A percentile compares a stretch with the other conserved stretches of the same genome.
Conservation (phyloP, 2,888 invertebrate species). For the Leptura quadrifasciata region DNA sequence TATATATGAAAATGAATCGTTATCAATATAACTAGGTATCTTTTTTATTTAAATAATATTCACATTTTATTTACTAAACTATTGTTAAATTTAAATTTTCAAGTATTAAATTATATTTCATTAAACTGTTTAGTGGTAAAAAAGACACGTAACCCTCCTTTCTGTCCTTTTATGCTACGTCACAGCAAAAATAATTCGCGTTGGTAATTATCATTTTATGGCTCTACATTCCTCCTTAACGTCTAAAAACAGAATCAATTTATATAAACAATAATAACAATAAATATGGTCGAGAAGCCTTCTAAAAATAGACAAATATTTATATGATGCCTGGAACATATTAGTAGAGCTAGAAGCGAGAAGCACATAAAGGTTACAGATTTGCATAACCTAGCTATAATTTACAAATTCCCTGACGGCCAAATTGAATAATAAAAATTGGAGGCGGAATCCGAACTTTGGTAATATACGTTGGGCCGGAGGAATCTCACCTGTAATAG, state of each 20-base stretch:
- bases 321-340: neutral
- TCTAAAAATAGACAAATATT: conserved; percentile 8
- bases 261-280: conserved; percentile 2
- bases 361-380: neutral
- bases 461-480: conserved; percentile 10
- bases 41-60: too few relatives aligned
- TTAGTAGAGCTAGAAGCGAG: neutral
- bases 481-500: neutral
- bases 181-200: neutral
- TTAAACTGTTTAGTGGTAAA: too few relatives aligned
- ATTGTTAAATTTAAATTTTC: too few relatives aligned
- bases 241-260: conserved; percentile 1
- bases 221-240: neutral
- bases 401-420: conserved; percentile 9
- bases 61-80: too few relatives aligned
- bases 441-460: conserved; percentile 11
- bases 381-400: conserved; percentile 7
- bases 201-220: conserved; percentile 7
- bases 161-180: neutral
- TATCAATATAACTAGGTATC: too few relatives aligned
- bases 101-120: too few relatives aligned
- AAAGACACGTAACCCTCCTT: too few relatives aligned
- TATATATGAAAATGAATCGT: too few relatives aligned
- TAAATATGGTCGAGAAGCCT: neutral
- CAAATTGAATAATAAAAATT: conserved; percentile 18